A percentile compares a stretch with the other conserved stretches of the same genome.
phyloP scores from a whole-genome alignment of 1,140 invertebrate species.

The Apis dorsata region DNA sequence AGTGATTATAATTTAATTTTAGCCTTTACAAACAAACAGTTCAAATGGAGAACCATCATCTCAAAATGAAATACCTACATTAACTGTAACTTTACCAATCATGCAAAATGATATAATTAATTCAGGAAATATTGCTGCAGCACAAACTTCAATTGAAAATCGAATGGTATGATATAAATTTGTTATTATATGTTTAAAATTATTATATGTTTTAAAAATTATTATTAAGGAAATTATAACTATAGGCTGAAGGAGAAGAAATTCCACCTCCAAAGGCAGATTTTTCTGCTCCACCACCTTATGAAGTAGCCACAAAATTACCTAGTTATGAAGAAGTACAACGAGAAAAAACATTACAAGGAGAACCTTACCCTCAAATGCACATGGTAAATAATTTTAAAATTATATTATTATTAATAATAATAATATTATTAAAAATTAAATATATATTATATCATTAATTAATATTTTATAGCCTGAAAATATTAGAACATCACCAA shows the following conservation, averaged over 20 bases:
- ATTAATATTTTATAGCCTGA: slow-evolving; percentile 73
- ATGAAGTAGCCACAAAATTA: slow-evolving; percentile 89
- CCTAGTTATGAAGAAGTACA: slow-evolving; percentile 96
- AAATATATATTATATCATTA: background rate
- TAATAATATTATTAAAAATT: background rate
- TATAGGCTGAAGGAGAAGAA: slow-evolving; percentile 76
- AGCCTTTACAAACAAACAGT: slow-evolving; percentile 51
- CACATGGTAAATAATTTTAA: slow-evolving; percentile 67
- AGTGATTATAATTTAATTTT: slow-evolving; percentile 19
- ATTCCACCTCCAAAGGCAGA: slow-evolving; percentile 89
- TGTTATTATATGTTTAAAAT: background rate
- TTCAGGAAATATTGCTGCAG: slow-evolving; percentile 53
- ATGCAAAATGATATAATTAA: slow-evolving; percentile 56
- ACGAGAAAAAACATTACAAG: slow-evolving; percentile 89
- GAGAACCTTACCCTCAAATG: slow-evolving; percentile 80
- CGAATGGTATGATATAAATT: slow-evolving; percentile 48
- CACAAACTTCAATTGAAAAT: slow-evolving; percentile 50
- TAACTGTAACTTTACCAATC: slow-evolving; percentile 68
- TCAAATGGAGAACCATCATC: slow-evolving; percentile 50
- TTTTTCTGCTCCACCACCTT: slow-evolving; percentile 92
- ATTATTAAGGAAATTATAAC: slow-evolving; percentile 20
- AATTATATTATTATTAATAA: background rate
- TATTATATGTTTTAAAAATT: background rate
- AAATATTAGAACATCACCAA: slow-evolving; percentile 79
- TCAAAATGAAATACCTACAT: slow-evolving; percentile 56